phyloP scores from a whole-genome alignment of 1,140 invertebrate species.

The Adelges cooleyi region DNA sequence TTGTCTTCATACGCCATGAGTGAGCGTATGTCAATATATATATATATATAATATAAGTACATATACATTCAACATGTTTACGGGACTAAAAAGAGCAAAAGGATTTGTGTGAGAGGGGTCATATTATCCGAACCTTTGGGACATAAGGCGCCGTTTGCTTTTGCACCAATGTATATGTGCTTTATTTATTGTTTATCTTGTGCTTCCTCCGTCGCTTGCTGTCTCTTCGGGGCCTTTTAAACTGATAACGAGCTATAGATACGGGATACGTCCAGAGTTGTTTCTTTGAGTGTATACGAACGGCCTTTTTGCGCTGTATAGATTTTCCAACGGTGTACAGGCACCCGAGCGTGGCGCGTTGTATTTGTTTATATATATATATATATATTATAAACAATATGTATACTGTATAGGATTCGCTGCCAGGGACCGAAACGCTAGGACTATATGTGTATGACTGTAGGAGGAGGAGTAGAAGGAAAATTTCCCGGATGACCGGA shows the following conservation, averaged over 20 bases:
- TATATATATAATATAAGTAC: too few species aligned
- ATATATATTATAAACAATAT: neutral
- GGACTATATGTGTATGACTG: neutral
- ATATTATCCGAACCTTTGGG: neutral
- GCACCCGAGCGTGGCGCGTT: neutral
- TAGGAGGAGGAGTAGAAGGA: neutral
- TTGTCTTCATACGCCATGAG: too few species aligned
- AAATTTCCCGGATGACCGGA: conserved; percentile 15
- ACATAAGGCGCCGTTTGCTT: neutral
- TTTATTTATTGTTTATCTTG: conserved; percentile 21
- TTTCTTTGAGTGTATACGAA: conserved; percentile 13
- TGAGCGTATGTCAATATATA: too few species aligned
- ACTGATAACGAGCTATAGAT: conserved; percentile 4
- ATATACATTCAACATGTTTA: too few species aligned
- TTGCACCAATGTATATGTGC: neutral
- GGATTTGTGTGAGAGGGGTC: neutral
- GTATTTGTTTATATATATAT: neutral
- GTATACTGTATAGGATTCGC: neutral
- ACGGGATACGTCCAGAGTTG: neutral
- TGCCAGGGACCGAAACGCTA: neutral
- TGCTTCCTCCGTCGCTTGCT: neutral
- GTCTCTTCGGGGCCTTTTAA: neutral
- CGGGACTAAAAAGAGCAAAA: neutral
- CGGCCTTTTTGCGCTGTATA: neutral
- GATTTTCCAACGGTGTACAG: neutral